Evolutionary conservation across 2,113 vertebrate genomes (phyloP), one percentile per base, ranked within the genome.

Genomic region (Ceyx melanurus): DNA sequence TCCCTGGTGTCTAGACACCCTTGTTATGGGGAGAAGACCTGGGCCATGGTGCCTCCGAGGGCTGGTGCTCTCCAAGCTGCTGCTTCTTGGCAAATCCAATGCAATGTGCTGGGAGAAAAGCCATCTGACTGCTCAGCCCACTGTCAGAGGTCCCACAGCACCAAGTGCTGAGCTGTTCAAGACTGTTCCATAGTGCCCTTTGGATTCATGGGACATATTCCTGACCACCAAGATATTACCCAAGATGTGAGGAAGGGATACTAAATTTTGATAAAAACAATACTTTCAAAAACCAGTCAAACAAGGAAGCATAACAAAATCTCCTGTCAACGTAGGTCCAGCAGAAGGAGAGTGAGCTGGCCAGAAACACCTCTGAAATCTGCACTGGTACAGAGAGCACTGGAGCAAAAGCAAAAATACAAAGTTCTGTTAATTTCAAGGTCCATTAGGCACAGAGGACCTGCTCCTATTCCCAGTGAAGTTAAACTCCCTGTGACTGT

Each of bases 351-450:
- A 89, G 25, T 42, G 42, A 88, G 22, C 53, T 73, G 73, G 11
- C 51, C 93, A 46, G 28, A 77, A 92, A 82, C 7, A 57, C 4
- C 6, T 51, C 50, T 37, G 57, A 88, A 93, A 68, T 71, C 70
- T 89, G 46, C 7, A 8, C 65, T 84, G 79, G 51, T 75, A 62
- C 37, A 29, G 35, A 65, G 66, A 74, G 20, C 72, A 37, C 62
- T 82, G 85, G 37, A 88, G 64, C 29, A 93, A 94, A 94, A 91
- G 17, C 43, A 75, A 89, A 96, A 96, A 68, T 91, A 87, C 81
- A 78, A 90, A 89, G 71, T 70, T 84, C 53, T 88, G 19, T 83
- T 89, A 86, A 95, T 95, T 97, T 96, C 93, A 94, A 95, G 87
- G 78, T 92, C 76, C 77, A 70, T 93, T 93, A 92, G 89, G 85